A percentile compares a stretch with the other conserved stretches of the same genome.
Evolutionary conservation across 2,797 vertebrate genomes (phyloP).

Genomic region (Danio choprae): DNA sequence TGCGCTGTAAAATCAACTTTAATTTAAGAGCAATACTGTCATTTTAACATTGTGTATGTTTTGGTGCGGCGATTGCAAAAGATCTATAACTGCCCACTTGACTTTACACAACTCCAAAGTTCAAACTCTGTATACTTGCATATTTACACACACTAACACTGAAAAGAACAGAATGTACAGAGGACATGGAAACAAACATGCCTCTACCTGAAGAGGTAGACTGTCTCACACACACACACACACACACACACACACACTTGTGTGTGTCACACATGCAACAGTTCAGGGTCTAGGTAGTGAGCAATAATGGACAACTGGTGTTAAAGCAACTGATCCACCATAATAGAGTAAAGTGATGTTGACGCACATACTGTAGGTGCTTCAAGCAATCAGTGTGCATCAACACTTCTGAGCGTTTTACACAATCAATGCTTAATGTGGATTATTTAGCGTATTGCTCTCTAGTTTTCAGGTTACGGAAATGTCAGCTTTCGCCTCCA

Average conservation of each 20-base stretch:
- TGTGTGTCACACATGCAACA: background rate
- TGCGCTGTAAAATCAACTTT: background rate
- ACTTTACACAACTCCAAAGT: conserved; percentile 64
- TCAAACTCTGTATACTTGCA: conserved; percentile 45
- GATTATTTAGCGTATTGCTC: background rate
- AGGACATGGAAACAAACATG: conserved; percentile 43
- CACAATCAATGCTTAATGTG: background rate
- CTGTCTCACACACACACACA: conserved; percentile 4
- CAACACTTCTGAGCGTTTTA: background rate
- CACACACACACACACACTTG: background rate
- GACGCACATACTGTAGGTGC: background rate
- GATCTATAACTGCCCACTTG: conserved; percentile 18
- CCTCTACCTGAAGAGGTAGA: conserved; percentile 29
- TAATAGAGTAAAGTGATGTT: background rate
- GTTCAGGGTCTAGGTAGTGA: background rate
- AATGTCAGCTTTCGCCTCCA: background rate
- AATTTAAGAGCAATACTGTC: background rate
- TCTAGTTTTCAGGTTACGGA: background rate
- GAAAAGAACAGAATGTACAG: conserved; percentile 66
- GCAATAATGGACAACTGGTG: background rate
- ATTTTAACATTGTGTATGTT: conserved; percentile 3
- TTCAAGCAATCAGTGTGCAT: background rate
- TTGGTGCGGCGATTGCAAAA: conserved; percentile 19
- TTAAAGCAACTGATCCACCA: background rate
- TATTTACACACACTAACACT: conserved; percentile 63